Evolutionary conservation across 2,113 vertebrate genomes (phyloP), one percentile per base, ranked within the genome.

Genomic region (Tautogolabrus adspersus): DNA sequence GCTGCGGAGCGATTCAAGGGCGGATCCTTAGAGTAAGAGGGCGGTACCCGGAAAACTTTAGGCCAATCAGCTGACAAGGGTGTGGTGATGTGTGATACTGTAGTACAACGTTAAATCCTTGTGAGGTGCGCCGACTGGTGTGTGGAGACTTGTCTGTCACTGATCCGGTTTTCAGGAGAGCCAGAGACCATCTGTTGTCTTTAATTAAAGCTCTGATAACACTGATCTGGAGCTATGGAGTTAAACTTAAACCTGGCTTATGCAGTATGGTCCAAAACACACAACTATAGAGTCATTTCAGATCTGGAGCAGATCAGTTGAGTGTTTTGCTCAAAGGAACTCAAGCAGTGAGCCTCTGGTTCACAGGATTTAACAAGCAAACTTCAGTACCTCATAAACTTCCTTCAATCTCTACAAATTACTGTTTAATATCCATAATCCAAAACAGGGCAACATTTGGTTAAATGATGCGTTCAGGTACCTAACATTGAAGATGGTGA

Each of bases 61-160:
- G 38, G n/a, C 94, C 91, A 94, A 94, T 95, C 89, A 72, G 21
- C 0, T 0, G 8, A 1, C 44, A 61, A 57, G 89, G 93, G 94
- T 88, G 92, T 89, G 77, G 79, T 75, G 59, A 72, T n/a, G 64
- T 7, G 8, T 4, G 62, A 54, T 42, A 57, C 47, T 54, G 64
- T 3, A 60, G 60, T 5, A 40, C 42, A 9, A 5, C n/a, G 56
- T 83, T 63, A 90, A 88, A 88, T 34, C 42, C 72, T 83, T 62
- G 92, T 51, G 85, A 91, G 88, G 87, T 93, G 92, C 92, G 90
- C 90, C 92, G 49, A 91, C 91, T 92, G 89, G 91, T 65, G 92
- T 91, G 81, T 16, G 54, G 62, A 73, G 13, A 3, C 57, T 34
- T 11, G 77, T 1, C 58, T 85, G 88, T 77, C 60, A 76, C 61